Conservation (phyloP, 1,140 invertebrate species). For the Drosophila mauritiana region DNA sequence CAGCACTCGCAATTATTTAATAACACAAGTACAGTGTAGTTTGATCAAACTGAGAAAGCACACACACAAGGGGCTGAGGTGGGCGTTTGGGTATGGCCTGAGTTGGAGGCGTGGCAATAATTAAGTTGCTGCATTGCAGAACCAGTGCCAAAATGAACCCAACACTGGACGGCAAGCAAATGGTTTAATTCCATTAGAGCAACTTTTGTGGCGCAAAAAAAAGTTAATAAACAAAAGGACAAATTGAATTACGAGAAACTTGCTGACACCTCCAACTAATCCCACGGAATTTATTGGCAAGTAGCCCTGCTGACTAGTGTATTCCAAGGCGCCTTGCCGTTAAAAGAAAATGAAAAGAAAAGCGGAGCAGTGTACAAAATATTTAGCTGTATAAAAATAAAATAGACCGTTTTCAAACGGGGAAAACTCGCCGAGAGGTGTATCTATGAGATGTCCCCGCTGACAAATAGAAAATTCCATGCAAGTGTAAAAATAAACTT, state of each 20-base stretch:
- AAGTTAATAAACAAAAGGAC: too few species aligned
- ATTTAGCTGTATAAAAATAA: conserved; percentile 76
- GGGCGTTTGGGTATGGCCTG: conserved; percentile 5
- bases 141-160: not conserved
- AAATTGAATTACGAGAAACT: too few species aligned
- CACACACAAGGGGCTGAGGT: conserved; percentile 2
- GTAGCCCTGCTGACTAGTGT: conserved; percentile 18
- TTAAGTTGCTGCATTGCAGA: conserved; percentile 27
- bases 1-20: conserved; percentile 55
- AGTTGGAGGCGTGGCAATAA: conserved; percentile 22
- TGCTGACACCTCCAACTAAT: too few species aligned
- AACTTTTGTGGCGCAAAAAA: too few species aligned
- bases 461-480: conserved; percentile 77
- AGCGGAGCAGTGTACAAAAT: conserved; percentile 50
- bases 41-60: not conserved
- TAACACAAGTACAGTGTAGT: conserved; percentile 43
- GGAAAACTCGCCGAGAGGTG: conserved; percentile 11
- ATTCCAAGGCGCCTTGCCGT: conserved; percentile 30
- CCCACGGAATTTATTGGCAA: not conserved
- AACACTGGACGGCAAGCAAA: conserved; percentile 5
- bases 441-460: conserved; percentile 43
- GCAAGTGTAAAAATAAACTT: conserved; percentile 67
- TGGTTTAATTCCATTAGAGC: not conserved
- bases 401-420: conserved; percentile 52
- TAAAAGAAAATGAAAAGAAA: not conserved